A percentile compares a stretch with the other conserved stretches of the same genome.
These are phyloP conservation scores for Raillietiella orientalis DNA, from an alignment of 2,888 invertebrate genomes.

Conservation along the genomic window DNA sequence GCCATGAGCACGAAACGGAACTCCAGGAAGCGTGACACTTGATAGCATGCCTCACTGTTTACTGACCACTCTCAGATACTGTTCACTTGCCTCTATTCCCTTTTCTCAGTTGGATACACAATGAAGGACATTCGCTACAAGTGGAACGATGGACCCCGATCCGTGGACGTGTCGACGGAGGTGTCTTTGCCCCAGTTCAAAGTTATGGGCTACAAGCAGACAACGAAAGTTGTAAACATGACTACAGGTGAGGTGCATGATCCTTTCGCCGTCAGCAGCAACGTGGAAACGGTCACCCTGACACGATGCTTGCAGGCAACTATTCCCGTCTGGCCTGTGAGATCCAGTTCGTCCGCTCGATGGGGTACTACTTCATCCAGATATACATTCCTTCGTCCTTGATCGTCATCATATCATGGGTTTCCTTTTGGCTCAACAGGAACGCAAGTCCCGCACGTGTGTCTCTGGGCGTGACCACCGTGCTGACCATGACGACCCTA, in stretches of 20 bases:
- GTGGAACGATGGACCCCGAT: constrained; percentile 82
- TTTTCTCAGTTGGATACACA: constrained; percentile 69
- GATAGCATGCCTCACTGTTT: no score
- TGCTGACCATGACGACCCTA: constrained; percentile 87
- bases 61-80: no score
- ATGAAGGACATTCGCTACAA: constrained; percentile 91
- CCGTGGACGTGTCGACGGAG: constrained; percentile 80
- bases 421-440: constrained; percentile 82
- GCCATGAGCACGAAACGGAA: no score
- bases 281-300: no score
- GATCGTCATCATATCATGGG: constrained; percentile 91
- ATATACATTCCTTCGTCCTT: constrained; percentile 91
- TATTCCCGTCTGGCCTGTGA: constrained; percentile 84
- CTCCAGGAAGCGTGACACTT: no score
- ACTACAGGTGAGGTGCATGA: constrained; percentile 89
- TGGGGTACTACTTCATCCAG: constrained; percentile 95
- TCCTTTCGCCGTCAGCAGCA: no score
- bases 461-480: constrained; percentile 73
- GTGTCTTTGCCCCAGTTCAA: constrained; percentile 92
- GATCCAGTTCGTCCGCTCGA: constrained; percentile 84
- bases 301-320: no score
- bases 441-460: constrained; percentile 81
- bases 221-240: constrained; percentile 80
- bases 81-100: background rate
- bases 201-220: constrained; percentile 83